Conservation (phyloP, 2,113 vertebrate genomes). For the Toxostoma redivivum region DNA sequence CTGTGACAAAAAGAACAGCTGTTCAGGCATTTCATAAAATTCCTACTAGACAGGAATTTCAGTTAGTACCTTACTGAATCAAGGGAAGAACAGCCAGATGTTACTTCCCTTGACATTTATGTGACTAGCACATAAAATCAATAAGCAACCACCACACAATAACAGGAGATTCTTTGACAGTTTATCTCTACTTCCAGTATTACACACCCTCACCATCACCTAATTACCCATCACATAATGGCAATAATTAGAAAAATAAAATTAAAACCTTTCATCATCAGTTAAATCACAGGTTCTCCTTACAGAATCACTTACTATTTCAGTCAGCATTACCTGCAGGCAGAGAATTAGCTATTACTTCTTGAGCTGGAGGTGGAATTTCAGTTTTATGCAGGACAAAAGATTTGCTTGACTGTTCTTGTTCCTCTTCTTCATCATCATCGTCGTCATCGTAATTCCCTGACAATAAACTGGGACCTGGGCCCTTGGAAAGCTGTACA, state of each 20-base stretch:
- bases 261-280: not conserved
- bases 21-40: not conserved
- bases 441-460: slow-evolving; percentile 79
- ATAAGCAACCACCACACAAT: not conserved
- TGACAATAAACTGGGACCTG: slow-evolving; percentile 73
- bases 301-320: not conserved
- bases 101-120: not conserved
- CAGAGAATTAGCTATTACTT: slow-evolving; percentile 11
- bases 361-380: slow-evolving; percentile 26
- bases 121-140: not conserved
- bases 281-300: not conserved
- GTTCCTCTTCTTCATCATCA: slow-evolving; percentile 44
- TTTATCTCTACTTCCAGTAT: not conserved
- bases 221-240: not conserved
- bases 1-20: not conserved
- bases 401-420: not conserved
- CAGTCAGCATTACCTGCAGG: slow-evolving; percentile 51
- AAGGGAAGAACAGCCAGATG: not conserved
- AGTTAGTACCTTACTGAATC: not conserved
- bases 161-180: not conserved
- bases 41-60: not conserved
- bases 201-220: not conserved
- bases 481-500: not conserved
- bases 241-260: not conserved
- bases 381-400: not conserved